Percentiles rank a stretch among this genome's conserved stretches.
These are phyloP conservation scores for Lymantria dispar DNA, from an alignment of 2,888 invertebrate genomes.

Conservation along the genomic window DNA sequence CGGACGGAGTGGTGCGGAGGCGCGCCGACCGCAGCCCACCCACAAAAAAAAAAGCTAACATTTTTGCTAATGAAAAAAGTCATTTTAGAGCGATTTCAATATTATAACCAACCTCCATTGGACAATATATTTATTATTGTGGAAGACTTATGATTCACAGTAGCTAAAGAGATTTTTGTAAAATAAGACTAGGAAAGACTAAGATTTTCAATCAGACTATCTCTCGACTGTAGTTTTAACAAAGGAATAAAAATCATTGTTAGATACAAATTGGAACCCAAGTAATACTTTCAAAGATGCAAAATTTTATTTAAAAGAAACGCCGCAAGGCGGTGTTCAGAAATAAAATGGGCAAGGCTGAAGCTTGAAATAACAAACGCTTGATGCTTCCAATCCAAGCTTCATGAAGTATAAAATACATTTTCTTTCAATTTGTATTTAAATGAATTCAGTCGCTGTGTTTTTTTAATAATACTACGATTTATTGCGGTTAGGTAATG, in stretches of 20 bases:
- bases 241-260: slow-evolving; percentile 50
- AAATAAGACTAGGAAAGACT: slow-evolving; percentile 27
- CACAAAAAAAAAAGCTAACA: too few species aligned
- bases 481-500: too few species aligned
- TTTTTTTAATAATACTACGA: background rate
- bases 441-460: background rate
- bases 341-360: slow-evolving; percentile 20
- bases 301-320: slow-evolving; percentile 42
- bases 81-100: slow-evolving; percentile 13
- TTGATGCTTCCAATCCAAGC: slow-evolving; percentile 7
- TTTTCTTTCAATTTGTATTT: slow-evolving; percentile 11
- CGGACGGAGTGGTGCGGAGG: too few species aligned
- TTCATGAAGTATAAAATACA: slow-evolving; percentile 8
- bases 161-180: slow-evolving; percentile 20
- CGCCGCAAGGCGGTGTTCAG: slow-evolving; percentile 17
- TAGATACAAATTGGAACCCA: slow-evolving; percentile 28
- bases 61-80: background rate
- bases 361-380: slow-evolving; percentile 21
- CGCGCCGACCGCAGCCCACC: too few species aligned
- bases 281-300: slow-evolving; percentile 38
- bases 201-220: slow-evolving; percentile 54
- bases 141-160: slow-evolving; percentile 13
- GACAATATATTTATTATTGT: slow-evolving; percentile 24
- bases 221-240: slow-evolving; percentile 31
- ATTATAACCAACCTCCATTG: slow-evolving; percentile 12